Conservation (phyloP, 2,113 vertebrate species). For the Saccopteryx leptura region DNA sequence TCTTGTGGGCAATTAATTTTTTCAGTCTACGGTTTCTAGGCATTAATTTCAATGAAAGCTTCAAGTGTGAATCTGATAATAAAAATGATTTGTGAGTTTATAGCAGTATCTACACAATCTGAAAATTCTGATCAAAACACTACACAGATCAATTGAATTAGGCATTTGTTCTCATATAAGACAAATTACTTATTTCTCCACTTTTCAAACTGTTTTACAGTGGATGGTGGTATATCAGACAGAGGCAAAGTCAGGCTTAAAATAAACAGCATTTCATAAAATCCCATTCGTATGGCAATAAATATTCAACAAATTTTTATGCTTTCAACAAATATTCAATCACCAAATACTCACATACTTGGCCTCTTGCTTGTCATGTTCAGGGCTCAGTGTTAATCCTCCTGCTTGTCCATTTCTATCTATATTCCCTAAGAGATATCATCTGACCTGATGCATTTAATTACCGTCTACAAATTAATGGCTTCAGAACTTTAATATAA, state of each 20-base stretch:
- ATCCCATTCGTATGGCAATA: conserved; percentile 13
- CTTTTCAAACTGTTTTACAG: conserved; percentile 49
- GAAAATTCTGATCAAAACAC: conserved; percentile 49
- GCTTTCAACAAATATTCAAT: conserved; percentile 38
- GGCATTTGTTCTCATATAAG: conserved; percentile 38
- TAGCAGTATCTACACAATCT: conserved; percentile 25
- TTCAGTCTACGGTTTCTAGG: background rate
- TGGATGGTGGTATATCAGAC: background rate
- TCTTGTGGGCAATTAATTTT: conserved; percentile 54
- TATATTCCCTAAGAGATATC: background rate
- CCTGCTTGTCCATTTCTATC: background rate
- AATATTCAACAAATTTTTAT: background rate
- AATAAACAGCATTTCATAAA: conserved; percentile 56
- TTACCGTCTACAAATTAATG: background rate
- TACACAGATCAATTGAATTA: conserved; percentile 9
- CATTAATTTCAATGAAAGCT: conserved; percentile 55
- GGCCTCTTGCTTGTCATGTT: background rate
- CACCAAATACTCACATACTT: background rate
- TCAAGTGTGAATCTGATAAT: conserved; percentile 28
- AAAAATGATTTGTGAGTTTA: conserved; percentile 58
- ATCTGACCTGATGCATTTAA: background rate
- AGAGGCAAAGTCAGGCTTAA: conserved; percentile 28
- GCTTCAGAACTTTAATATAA: background rate
- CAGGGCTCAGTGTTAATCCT: background rate
- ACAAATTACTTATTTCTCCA: conserved; percentile 31